Evolutionary conservation across 2,113 vertebrate species (phyloP).

Genomic region (Syngnathoides biaculeatus): DNA sequence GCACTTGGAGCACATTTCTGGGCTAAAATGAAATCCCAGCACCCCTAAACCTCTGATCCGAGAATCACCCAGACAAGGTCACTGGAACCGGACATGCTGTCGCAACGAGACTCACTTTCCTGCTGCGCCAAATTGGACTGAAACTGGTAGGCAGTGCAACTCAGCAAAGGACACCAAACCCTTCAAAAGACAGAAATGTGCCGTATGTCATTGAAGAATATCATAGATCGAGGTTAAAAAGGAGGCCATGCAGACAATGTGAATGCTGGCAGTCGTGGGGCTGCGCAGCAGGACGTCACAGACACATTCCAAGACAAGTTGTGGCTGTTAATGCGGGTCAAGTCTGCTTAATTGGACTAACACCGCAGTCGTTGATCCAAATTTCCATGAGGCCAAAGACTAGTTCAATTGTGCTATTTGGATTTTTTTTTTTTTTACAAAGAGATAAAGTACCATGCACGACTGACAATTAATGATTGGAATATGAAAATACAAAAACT

Average conservation of each 20-base stretch:
- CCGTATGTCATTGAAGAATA: neutral
- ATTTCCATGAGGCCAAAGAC: conserved; percentile 16
- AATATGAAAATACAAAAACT: no score
- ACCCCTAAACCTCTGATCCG: no score
- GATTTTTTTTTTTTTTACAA: neutral
- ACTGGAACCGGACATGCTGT: conserved; percentile 7
- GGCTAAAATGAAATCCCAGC: no score
- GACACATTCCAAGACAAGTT: conserved; percentile 41
- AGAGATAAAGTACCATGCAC: neutral
- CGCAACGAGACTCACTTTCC: conserved; percentile 76
- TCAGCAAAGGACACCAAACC: conserved; percentile 86
- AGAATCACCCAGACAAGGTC: no score
- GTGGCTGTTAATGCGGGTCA: conserved; percentile 32
- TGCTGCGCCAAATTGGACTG: conserved; percentile 76
- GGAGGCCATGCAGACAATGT: conserved; percentile 17
- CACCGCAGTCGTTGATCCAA: conserved; percentile 15
- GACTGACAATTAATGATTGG: no score
- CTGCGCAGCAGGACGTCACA: conserved; percentile 27
- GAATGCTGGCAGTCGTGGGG: conserved; percentile 27
- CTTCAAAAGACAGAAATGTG: conserved; percentile 58
- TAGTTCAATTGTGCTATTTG: conserved; percentile 14
- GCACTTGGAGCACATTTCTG: no score
- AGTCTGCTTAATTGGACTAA: conserved; percentile 31
- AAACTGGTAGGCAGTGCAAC: conserved; percentile 70
- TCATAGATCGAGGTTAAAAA: conserved; percentile 20